These are phyloP conservation scores for Styela plicata DNA, from an alignment of 23 tunicate genomes.

Conservation along the genomic window DNA sequence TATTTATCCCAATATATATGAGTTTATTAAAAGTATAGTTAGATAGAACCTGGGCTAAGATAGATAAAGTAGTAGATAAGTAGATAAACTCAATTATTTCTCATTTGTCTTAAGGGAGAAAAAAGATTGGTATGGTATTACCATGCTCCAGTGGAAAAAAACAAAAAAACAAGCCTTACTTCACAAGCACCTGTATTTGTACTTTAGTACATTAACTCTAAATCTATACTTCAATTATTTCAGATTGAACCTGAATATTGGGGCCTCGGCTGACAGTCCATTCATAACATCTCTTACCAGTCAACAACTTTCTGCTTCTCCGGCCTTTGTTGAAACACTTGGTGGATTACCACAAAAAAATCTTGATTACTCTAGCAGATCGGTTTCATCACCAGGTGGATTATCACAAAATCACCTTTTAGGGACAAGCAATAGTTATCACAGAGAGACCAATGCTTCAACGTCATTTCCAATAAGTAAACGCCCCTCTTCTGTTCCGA, in stretches of 20 bases:
- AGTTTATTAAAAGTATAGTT: too few relatives aligned
- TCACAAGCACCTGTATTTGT: too few relatives aligned
- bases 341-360: background rate
- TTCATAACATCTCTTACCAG: background rate
- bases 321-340: constrained; percentile 23
- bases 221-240: background rate
- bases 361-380: background rate
- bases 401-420: background rate
- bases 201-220: too few relatives aligned
- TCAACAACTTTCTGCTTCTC: constrained; percentile 11
- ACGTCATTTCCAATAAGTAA: background rate
- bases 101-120: too few relatives aligned
- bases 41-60: too few relatives aligned
- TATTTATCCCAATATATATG: too few relatives aligned
- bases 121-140: too few relatives aligned
- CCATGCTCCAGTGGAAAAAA: too few relatives aligned
- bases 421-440: constrained; percentile 12
- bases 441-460: background rate
- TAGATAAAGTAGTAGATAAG: too few relatives aligned
- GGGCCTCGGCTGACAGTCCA: background rate
- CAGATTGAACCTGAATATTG: constrained; percentile 2
- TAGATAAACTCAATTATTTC: too few relatives aligned
- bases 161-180: background rate
- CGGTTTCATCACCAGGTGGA: background rate
- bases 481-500: constrained; percentile 61